These are phyloP conservation scores for Melitaea athalia DNA, from an alignment of 2,888 invertebrate genomes.

Conservation along the genomic window DNA sequence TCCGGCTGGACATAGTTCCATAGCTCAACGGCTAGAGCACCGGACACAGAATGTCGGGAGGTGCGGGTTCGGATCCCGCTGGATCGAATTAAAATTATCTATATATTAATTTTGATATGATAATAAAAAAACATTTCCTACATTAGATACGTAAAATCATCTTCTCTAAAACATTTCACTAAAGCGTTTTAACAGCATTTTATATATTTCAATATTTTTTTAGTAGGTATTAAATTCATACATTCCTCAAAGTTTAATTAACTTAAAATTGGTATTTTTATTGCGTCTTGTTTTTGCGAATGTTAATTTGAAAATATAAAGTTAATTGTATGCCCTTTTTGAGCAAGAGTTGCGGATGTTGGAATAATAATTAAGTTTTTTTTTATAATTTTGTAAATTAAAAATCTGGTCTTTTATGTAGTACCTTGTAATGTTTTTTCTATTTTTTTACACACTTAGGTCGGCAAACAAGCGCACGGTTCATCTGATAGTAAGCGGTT, in stretches of 20 bases:
- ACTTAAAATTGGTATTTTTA: conserved; percentile 3
- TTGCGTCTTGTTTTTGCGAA: not conserved
- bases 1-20: too few relatives aligned
- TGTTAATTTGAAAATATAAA: not conserved
- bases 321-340: conserved; percentile 1
- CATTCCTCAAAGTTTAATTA: not conserved
- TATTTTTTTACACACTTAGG: too few relatives aligned
- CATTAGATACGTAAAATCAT: too few relatives aligned
- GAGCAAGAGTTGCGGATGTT: not conserved
- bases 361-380: not conserved
- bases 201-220: conserved; percentile 1
- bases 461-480: too few relatives aligned
- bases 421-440: too few relatives aligned
- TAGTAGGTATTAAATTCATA: conserved; percentile 6
- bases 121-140: too few relatives aligned
- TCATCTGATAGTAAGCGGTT: too few relatives aligned
- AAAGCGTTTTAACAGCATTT: not conserved
- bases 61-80: too few relatives aligned
- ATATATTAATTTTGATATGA: too few relatives aligned
- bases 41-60: too few relatives aligned
- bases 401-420: not conserved
- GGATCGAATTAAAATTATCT: too few relatives aligned
- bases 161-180: not conserved
- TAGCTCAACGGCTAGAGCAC: too few relatives aligned
- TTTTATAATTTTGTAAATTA: not conserved